Base-by-base conservation (phyloP, 1,140 invertebrate genomes). In the Samia ricini region DNA sequence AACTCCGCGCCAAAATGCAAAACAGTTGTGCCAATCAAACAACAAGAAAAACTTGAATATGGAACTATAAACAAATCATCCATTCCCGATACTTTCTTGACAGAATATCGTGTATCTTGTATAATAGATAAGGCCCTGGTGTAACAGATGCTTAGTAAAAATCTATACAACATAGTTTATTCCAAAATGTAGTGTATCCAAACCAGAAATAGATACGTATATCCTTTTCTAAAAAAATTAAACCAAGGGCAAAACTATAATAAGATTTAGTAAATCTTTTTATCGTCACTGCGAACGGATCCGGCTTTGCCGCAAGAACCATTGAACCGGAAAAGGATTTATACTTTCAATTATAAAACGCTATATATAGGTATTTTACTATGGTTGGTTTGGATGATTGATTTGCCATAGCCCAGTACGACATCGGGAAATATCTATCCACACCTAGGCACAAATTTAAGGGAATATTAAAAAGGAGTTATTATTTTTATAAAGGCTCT, bases 241-340 rank as follows among this genome's bases (percentile, higher is more conserved):
- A 15, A 15, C n/a, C 33, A 42, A 42, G 33, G 33, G n/a, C 33
- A 42, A 12, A 42, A 42, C 15, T 42, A n/a, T n/a, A n/a, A n/a
- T n/a, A 4, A 42, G 33, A 42, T 15, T 42, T 42, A 42, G 33
- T 15, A 15, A 12, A 42, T 12, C n/a, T 42, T 15, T 10, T 42
- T 42, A 15, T 42, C n/a, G 12, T 42, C 33, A 8, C 33, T 10
- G 10, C n/a, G 33, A 42, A 42, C 33, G 15, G 33, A 42, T 42
- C 33, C 33, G 33, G 33, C 33, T 42, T 42, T 42, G 15, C 3
- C 33, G 33, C 33, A 12, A 42, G 33, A 42, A 42, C n/a, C n/a
- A 42, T 42, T 42, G 33, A 42, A 42, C 33, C 33, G 33, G 33
- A 42, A 42, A 42, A 42, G 33, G 33, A 42, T 42, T 42, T 42